A percentile compares a stretch with the other conserved stretches of the same genome.
Evolutionary conservation across 2,113 vertebrate genomes (phyloP).

Genomic region (Diphyllodes magnificus): DNA sequence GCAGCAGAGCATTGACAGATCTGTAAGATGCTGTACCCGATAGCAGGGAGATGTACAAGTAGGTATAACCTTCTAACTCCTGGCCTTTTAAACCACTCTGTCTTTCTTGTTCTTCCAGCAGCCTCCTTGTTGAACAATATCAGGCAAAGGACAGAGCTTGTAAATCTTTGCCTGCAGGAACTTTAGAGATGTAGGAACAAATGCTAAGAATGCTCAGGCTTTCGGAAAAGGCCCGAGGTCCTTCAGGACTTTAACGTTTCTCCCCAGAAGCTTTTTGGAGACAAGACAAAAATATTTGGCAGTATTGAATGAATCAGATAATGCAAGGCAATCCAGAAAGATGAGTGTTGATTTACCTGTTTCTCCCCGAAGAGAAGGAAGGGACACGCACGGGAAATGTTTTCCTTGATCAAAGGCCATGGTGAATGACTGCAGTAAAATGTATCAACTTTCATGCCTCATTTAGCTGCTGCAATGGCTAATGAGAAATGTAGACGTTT

Average conservation of each 20-base stretch:
- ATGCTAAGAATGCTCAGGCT: slow-evolving; percentile 41
- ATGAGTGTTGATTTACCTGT: slow-evolving; percentile 19
- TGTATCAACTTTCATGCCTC: neutral
- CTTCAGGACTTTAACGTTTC: neutral
- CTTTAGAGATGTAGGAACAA: slow-evolving; percentile 40
- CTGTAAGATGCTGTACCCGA: neutral
- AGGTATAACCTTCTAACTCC: neutral
- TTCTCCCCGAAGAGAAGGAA: neutral
- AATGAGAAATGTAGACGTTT: neutral
- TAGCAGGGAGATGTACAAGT: neutral
- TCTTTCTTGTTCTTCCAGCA: slow-evolving; percentile 49
- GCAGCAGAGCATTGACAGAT: neutral
- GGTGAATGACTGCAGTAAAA: neutral
- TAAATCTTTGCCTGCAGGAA: slow-evolving; percentile 30
- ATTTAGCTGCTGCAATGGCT: neutral
- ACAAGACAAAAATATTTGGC: slow-evolving; percentile 28
- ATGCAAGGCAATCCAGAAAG: neutral
- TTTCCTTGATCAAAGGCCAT: neutral
- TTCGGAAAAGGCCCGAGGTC: neutral
- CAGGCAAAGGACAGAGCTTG: slow-evolving; percentile 20
- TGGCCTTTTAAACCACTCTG: neutral
- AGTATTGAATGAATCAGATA: neutral
- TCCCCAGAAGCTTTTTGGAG: slow-evolving; percentile 8
- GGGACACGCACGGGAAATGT: neutral
- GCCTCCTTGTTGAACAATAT: slow-evolving; percentile 20